phyloP scores from a whole-genome alignment of 2,888 invertebrate genomes.

The Cephus nigrinus region DNA sequence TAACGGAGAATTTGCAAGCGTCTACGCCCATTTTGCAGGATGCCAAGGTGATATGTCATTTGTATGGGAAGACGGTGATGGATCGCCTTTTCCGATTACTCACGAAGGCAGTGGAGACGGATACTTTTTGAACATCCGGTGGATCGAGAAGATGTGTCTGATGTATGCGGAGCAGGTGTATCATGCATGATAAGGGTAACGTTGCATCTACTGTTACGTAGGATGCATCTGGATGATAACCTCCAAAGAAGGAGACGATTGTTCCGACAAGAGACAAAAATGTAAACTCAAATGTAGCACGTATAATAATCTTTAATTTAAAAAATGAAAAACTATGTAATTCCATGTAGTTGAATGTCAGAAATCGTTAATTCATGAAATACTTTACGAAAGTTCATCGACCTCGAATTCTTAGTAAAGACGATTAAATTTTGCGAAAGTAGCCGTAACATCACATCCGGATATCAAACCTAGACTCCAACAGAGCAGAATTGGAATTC shows the following conservation, averaged over 20 bases:
- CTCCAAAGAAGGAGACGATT: conserved; percentile 4
- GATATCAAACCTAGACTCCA: not conserved
- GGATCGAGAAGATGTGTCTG: not conserved
- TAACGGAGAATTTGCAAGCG: not conserved
- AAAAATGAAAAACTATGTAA: not conserved
- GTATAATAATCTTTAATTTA: not conserved
- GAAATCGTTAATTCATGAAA: not conserved
- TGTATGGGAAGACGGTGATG: not conserved
- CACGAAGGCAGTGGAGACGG: not conserved
- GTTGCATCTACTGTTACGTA: conserved; percentile 19
- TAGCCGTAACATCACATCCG: not conserved
- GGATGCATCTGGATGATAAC: conserved; percentile 12
- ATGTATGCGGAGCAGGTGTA: conserved; percentile 13
- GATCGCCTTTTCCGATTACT: not conserved
- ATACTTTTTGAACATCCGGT: not conserved
- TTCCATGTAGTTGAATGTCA: not conserved
- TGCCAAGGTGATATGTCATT: not conserved
- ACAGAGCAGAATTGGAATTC: not conserved
- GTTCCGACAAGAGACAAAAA: not conserved
- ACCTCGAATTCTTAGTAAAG: not conserved
- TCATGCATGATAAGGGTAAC: conserved; percentile 32
- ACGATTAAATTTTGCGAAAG: not conserved
- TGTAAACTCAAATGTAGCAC: not conserved
- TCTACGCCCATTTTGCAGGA: not conserved
- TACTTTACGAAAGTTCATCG: not conserved